Base-by-base conservation (phyloP, 2,797 vertebrate species). In the Chromobotia macracanthus region DNA sequence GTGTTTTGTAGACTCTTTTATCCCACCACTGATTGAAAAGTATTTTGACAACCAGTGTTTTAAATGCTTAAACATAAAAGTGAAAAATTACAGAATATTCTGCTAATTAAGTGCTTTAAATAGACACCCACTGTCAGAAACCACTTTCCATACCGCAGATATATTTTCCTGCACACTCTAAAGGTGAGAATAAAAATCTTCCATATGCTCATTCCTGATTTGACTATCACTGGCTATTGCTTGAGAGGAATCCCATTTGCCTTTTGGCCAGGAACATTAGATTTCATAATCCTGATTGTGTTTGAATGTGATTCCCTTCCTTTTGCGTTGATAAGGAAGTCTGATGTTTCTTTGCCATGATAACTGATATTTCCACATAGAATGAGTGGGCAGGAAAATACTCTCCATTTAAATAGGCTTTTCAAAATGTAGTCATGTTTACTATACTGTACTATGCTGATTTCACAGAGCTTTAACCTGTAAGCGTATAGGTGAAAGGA, bases 231-330 rank as follows among this genome's bases (percentile, higher is more conserved):
- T 67, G 46, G 38, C 56, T 10, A 38, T 31, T 10, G 31, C 5
- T 13, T 35, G 31, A 68, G 56, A 72, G 71, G 15, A 73, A 79
- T 75, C 51, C 76, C 71, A 31, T 72, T 55, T 72, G 4, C 44
- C 35, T 28, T 19, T 15, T n/a, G 41, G 25, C 46, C 55, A 67
- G 63, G 50, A 73, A 77, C 23, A 16, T 48, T 1, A 8, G 21
- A 50, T n/a, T 38, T 71, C 8, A 21, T 2, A 67, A 60, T 78
- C 31, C 31, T 82, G 70, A 68, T 60, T 18, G 25, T 13, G 60
- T 77, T 70, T 70, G 28, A 38, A 77, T 69, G 55, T 35, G 66
- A 51, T 69, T 70, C 75, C 75, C 75, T 31, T 31, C 38, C 5
- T 44, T 67, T 55, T 77, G 15, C 55, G 38, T 21, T 67, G 63